Conservation (phyloP, 2,888 invertebrate species). For the Cylloceria caligata region DNA sequence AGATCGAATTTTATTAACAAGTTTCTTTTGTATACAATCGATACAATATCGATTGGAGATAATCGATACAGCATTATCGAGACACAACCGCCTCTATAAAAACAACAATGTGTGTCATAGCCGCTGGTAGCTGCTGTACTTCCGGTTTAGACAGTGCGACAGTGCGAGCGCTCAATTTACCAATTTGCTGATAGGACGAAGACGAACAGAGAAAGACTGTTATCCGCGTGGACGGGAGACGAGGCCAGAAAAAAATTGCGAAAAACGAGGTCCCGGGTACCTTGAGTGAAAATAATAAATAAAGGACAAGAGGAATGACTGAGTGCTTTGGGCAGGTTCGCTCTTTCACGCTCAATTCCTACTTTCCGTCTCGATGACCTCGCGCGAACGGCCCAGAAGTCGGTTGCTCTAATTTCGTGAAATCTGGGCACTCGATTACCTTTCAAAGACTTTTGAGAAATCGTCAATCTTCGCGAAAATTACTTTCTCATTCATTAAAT, state of each 20-base stretch:
- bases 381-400: constrained; percentile 18
- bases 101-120: not conserved
- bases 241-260: constrained; percentile 8
- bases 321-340: constrained; percentile 51
- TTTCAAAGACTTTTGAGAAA: not conserved
- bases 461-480: not conserved
- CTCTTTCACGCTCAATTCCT: constrained; percentile 20
- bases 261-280: constrained; percentile 36
- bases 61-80: not conserved
- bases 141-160: constrained; percentile 17
- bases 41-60: not conserved
- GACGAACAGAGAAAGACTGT: constrained; percentile 29
- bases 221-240: constrained; percentile 42
- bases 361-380: constrained; percentile 38
- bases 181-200: constrained; percentile 10
- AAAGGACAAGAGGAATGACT: constrained; percentile 52
- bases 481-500: not conserved
- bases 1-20: no score
- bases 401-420: constrained; percentile 13
- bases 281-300: constrained; percentile 42
- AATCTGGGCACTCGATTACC: not conserved
- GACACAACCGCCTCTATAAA: not conserved
- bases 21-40: no score
- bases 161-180: not conserved
- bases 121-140: not conserved